Conservation (phyloP, 2,797 vertebrate species). For the Mastacembelus armatus region DNA sequence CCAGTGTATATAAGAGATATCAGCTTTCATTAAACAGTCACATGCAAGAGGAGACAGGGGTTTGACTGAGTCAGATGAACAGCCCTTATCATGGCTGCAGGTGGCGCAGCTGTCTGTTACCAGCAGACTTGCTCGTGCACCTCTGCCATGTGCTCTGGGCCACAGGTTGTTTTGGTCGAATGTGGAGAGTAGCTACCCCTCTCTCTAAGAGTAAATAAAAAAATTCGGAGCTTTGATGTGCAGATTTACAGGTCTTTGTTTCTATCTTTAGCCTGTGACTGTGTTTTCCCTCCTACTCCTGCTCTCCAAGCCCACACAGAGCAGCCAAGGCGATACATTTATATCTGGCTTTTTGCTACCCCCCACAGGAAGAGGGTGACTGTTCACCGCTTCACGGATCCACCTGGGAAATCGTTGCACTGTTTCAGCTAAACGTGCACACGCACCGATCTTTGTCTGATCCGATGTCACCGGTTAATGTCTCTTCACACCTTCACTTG, state of each 20-base stretch:
- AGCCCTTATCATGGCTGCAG: conserved; percentile 38
- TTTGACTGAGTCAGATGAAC: conserved; percentile 47
- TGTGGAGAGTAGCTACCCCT: conserved; percentile 46
- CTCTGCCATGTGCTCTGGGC: conserved; percentile 53
- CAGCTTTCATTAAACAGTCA: conserved; percentile 18
- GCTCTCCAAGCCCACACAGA: conserved; percentile 32
- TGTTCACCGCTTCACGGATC: conserved; percentile 10
- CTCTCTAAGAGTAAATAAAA: conserved; percentile 54
- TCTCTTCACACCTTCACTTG: conserved; percentile 61
- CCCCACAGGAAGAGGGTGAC: conserved; percentile 27
- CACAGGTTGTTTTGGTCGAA: conserved; percentile 47
- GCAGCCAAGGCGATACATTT: conserved; percentile 26
- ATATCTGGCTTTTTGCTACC: conserved; percentile 37
- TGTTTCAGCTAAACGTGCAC: conserved; percentile 14
- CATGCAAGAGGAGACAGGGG: conserved; percentile 5
- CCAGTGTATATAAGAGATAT: conserved; percentile 16
- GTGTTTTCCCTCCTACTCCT: conserved; percentile 21
- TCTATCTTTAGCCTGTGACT: conserved; percentile 57
- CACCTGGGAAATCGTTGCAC: conserved; percentile 42
- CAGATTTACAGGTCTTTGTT: conserved; percentile 52
- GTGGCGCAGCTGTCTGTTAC: conserved; percentile 28
- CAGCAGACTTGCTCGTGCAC: conserved; percentile 36
- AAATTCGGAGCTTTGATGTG: conserved; percentile 58
- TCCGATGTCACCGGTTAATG: conserved; percentile 47
- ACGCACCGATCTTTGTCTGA: conserved; percentile 4